phyloP scores from a whole-genome alignment of 2,797 vertebrate genomes.

The Sylvia borin region DNA sequence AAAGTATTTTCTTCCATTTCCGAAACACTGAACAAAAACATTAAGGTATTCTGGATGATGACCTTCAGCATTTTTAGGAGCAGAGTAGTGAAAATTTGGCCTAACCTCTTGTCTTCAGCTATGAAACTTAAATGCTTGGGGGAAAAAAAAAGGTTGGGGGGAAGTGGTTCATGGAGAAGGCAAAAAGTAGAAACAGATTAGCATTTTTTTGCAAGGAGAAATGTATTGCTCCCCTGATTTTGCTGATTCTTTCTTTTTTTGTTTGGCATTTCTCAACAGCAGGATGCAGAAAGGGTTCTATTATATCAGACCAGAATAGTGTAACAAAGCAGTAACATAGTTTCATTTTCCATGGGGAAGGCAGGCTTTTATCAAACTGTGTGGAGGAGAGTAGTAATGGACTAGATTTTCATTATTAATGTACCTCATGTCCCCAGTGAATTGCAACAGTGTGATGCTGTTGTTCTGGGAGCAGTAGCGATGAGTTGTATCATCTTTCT shows the following conservation, averaged over 20 bases:
- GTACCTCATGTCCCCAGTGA: not conserved
- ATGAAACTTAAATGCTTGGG: not conserved
- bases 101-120: not conserved
- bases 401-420: constrained; percentile 49
- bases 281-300: not conserved
- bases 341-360: constrained; percentile 1
- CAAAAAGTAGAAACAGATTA: not conserved
- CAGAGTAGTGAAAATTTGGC: not conserved
- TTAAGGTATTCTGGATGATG: not conserved
- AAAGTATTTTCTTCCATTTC: not conserved
- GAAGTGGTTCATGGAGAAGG: not conserved
- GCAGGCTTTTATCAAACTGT: not conserved
- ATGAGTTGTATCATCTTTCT: not conserved
- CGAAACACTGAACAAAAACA: rapidly evolving
- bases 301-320: not conserved
- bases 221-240: not conserved
- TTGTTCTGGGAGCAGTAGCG: not conserved
- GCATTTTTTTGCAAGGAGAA: not conserved
- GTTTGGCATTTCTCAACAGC: not conserved
- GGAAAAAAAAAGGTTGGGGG: rapidly evolving
- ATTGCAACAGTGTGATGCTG: not conserved
- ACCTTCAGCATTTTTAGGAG: not conserved
- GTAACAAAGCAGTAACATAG: not conserved
- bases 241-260: not conserved
- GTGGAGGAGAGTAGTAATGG: constrained; percentile 5